These are phyloP conservation scores for Anseranas semipalmata DNA, from an alignment of 2,113 vertebrate species.

Conservation along the genomic window DNA sequence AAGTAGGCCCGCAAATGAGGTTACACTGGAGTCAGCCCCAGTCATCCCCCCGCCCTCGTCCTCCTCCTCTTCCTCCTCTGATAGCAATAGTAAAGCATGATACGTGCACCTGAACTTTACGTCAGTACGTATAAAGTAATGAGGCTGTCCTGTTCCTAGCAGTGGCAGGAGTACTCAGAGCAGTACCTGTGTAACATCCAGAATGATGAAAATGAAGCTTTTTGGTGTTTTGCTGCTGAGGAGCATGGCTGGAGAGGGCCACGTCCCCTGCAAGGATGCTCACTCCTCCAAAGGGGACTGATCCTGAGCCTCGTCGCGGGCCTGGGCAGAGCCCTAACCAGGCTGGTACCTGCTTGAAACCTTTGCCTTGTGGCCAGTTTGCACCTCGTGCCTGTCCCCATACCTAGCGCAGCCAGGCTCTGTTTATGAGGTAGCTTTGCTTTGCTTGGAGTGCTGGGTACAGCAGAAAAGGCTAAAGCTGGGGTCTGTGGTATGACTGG, in stretches of 20 bases:
- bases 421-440: neutral
- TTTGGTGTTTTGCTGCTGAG: neutral
- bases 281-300: neutral
- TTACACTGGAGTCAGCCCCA: neutral
- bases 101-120: fast-evolving
- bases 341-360: neutral
- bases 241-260: fast-evolving
- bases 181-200: neutral
- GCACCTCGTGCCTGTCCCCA: neutral
- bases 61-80: neutral
- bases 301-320: neutral
- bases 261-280: neutral
- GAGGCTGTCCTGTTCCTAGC: neutral
- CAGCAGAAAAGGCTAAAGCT: neutral
- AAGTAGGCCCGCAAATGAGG: neutral
- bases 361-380: neutral
- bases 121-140: neutral
- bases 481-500: neutral
- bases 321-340: neutral
- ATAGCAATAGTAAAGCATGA: neutral
- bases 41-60: neutral
- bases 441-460: neutral
- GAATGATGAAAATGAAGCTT: fast-evolving
- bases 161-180: neutral
- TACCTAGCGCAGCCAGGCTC: neutral